These are phyloP conservation scores for Plecturocebus donacophilus DNA, from an alignment of 2,113 vertebrate species.

Conservation along the genomic window DNA sequence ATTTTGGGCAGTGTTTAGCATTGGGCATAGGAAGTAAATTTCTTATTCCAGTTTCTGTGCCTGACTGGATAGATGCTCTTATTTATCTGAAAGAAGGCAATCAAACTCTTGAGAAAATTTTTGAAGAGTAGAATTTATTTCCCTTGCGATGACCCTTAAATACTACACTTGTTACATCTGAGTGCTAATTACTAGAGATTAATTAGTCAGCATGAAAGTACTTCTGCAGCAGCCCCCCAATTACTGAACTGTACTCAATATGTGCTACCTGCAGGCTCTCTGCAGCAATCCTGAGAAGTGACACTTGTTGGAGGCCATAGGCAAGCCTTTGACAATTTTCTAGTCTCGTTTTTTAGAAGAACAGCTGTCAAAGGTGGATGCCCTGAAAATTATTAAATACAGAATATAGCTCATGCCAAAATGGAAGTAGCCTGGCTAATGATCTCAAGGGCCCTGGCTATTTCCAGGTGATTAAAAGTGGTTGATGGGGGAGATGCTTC, in stretches of 20 bases:
- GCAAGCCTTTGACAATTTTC: constrained; percentile 14
- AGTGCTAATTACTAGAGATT: constrained; percentile 80
- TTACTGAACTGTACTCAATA: constrained; percentile 56
- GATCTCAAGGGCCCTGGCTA: neutral
- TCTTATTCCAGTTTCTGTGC: neutral
- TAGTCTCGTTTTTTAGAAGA: constrained; percentile 1
- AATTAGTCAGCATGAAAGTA: constrained; percentile 77
- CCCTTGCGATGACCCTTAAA: constrained; percentile 69
- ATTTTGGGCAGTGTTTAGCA: neutral
- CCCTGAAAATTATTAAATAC: constrained; percentile 48
- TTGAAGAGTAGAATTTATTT: constrained; percentile 78
- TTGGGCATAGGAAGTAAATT: neutral
- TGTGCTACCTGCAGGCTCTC: constrained; percentile 46
- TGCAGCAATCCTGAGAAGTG: neutral
- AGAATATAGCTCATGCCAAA: constrained; percentile 28
- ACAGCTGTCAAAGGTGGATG: neutral
- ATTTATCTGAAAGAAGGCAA: constrained; percentile 63
- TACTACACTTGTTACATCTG: constrained; percentile 70
- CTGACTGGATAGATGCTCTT: constrained; percentile 51
- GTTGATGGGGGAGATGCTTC: neutral
- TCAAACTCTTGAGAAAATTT: constrained; percentile 64
- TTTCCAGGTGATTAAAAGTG: constrained; percentile 42
- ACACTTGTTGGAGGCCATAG: neutral
- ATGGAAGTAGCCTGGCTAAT: neutral
- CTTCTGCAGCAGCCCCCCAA: constrained; percentile 60